phyloP scores from a whole-genome alignment of 2,113 vertebrate species.

The Dasyornis broadbenti region DNA sequence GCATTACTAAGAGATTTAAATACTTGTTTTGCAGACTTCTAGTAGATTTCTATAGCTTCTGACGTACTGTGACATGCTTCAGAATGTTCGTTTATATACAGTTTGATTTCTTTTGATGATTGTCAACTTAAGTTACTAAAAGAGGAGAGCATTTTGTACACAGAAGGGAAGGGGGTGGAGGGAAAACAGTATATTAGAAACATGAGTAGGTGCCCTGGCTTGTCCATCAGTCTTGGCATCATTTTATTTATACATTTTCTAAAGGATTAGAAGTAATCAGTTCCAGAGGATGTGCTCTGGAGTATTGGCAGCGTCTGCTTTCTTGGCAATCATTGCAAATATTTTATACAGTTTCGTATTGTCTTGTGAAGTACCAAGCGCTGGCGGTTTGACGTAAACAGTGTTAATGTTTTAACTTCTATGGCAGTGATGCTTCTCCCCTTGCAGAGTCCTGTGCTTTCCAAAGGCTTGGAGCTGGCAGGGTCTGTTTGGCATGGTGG shows the following conservation, averaged over 20 bases:
- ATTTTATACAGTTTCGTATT: constrained; percentile 49
- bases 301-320: constrained; percentile 61
- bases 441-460: neutral
- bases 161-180: neutral
- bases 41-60: constrained; percentile 67
- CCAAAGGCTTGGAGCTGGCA: rapidly evolving
- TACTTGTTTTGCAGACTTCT: constrained; percentile 25
- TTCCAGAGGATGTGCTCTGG: constrained; percentile 72
- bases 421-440: neutral
- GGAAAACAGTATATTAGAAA: constrained; percentile 64
- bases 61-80: constrained; percentile 66
- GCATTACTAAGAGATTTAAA: constrained; percentile 61
- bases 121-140: constrained; percentile 73
- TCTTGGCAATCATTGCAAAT: constrained; percentile 63
- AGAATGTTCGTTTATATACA: constrained; percentile 58
- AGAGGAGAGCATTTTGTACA: constrained; percentile 62
- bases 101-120: constrained; percentile 74
- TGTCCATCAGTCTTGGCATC: constrained; percentile 70
- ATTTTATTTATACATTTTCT: constrained; percentile 69
- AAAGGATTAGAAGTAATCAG: constrained; percentile 70
- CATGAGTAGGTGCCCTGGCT: constrained; percentile 65
- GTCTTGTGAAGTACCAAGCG: neutral
- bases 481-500: rapidly evolving
- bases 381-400: neutral
- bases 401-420: neutral